Conservation (phyloP, 2,113 vertebrate genomes). For the Leiothrix lutea region DNA sequence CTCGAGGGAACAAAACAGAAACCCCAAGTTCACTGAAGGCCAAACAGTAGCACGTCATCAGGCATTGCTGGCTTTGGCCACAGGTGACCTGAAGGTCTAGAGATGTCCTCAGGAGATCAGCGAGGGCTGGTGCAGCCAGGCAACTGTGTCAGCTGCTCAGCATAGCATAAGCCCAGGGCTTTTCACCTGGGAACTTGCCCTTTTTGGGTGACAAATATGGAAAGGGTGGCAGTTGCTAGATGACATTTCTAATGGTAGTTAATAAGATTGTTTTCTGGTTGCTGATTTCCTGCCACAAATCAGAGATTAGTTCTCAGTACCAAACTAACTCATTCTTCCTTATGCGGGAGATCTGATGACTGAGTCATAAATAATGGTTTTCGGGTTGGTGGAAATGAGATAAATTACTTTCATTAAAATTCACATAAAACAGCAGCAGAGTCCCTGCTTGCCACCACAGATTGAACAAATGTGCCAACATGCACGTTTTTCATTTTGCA, state of each 20-base stretch:
- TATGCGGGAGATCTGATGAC: neutral
- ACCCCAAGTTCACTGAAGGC: rapidly evolving
- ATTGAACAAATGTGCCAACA: constrained; percentile 23
- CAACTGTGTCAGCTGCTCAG: neutral
- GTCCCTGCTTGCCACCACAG: neutral
- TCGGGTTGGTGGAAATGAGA: neutral
- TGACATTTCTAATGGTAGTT: neutral
- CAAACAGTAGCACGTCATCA: neutral
- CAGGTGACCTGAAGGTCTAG: neutral
- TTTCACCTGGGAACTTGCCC: neutral
- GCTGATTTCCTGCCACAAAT: constrained; percentile 1
- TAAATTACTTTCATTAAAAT: constrained; percentile 53
- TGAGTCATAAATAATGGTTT: constrained; percentile 35
- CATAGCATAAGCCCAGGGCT: neutral
- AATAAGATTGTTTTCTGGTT: constrained; percentile 18
- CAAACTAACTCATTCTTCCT: neutral
- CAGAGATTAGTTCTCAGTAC: neutral
- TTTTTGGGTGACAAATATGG: neutral
- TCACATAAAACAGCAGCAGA: constrained; percentile 21
- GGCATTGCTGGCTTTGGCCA: neutral
- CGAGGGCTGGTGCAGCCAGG: neutral
- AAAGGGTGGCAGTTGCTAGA: neutral
- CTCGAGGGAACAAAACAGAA: neutral
- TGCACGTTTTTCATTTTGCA: constrained; percentile 15
- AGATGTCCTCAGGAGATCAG: neutral